A percentile compares a stretch with the other conserved stretches of the same genome.
Conservation (phyloP, 2,113 vertebrate species). For the Irena cyanogastra region DNA sequence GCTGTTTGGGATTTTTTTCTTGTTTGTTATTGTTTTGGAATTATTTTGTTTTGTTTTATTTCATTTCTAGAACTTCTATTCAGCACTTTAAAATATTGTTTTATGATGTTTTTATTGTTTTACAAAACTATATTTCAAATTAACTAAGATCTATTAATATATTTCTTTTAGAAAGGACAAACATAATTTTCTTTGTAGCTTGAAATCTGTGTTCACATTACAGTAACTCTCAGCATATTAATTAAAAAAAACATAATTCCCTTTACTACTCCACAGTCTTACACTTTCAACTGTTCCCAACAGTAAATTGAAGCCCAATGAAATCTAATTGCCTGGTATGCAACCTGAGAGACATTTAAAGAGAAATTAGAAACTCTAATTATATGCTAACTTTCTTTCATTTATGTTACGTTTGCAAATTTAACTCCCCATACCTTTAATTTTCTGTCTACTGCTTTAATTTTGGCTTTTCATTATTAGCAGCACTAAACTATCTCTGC, state of each 20-base stretch:
- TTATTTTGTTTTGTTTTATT: not conserved
- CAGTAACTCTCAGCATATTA: conserved; percentile 18
- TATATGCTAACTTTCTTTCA: conserved; percentile 51
- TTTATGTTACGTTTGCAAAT: conserved; percentile 55
- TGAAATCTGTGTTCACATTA: not conserved
- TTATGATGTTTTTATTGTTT: not conserved
- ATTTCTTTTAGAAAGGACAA: not conserved
- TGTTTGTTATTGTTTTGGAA: not conserved
- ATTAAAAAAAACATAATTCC: conserved; percentile 42
- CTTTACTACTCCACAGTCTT: conserved; percentile 2
- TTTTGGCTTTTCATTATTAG: conserved; percentile 51
- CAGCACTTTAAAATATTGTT: not conserved
- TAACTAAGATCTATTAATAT: not conserved
- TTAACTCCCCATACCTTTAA: conserved; percentile 43
- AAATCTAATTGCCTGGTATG: conserved; percentile 36
- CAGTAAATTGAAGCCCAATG: conserved; percentile 53
- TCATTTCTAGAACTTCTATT: not conserved
- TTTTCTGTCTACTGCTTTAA: conserved; percentile 48
- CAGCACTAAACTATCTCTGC: conserved; percentile 25
- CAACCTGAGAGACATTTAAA: conserved; percentile 56
- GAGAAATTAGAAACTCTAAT: conserved; percentile 66
- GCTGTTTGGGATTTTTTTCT: not conserved
- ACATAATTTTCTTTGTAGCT: not conserved
- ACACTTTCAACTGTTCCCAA: conserved; percentile 45
- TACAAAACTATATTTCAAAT: conserved; percentile 1